These are phyloP conservation scores for Bostrychus sinensis DNA, from an alignment of 2,113 vertebrate genomes.

Conservation along the genomic window DNA sequence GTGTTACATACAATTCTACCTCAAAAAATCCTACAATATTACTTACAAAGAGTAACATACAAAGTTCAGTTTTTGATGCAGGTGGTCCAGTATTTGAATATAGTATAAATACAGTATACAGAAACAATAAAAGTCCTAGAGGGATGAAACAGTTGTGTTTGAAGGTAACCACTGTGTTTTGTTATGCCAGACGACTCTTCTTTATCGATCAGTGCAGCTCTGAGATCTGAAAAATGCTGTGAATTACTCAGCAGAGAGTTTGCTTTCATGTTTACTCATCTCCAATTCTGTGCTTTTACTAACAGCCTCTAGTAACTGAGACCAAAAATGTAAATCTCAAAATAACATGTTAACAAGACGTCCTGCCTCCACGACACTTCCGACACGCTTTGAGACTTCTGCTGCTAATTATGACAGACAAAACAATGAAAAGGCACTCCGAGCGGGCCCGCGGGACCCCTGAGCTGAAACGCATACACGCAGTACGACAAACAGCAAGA, in stretches of 20 bases:
- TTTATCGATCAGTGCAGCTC: constrained; percentile 32
- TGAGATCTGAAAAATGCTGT: constrained; percentile 29
- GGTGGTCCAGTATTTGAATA: no score
- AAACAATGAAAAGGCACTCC: constrained; percentile 40
- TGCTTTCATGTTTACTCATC: constrained; percentile 31
- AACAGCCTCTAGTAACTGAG: constrained; percentile 2
- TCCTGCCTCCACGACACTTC: not conserved
- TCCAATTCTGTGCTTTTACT: constrained; percentile 3
- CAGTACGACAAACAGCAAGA: constrained; percentile 5
- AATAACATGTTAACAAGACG: constrained; percentile 11
- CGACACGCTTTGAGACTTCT: constrained; percentile 6
- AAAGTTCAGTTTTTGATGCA: no score
- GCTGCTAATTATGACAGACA: constrained; percentile 43
- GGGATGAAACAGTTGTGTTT: not conserved
- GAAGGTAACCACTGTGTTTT: constrained; percentile 4
- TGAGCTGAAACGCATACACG: constrained; percentile 4
- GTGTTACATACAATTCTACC: no score
- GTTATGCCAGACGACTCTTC: constrained; percentile 16
- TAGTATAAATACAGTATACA: no score
- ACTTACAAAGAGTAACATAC: no score
- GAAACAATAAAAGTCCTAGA: not conserved
- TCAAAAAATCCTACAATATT: no score
- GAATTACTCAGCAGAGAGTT: constrained; percentile 2
- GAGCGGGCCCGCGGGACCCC: constrained; percentile 30
- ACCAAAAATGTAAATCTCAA: not conserved